These are phyloP conservation scores for Panurus biarmicus DNA, from an alignment of 2,113 vertebrate genomes.

Conservation along the genomic window DNA sequence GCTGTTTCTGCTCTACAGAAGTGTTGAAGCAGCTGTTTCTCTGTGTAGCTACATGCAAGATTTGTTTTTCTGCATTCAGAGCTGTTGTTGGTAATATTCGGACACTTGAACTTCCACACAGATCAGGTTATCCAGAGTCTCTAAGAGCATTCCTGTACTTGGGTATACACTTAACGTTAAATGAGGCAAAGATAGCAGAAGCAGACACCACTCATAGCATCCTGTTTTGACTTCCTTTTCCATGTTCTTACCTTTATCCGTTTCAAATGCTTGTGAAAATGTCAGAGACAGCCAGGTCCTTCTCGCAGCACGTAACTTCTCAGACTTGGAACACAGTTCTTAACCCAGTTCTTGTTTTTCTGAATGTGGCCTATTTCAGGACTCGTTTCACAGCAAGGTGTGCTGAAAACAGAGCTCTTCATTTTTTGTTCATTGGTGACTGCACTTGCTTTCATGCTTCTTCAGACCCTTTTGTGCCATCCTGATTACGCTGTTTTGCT, in stretches of 20 bases:
- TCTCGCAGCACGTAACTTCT: not conserved
- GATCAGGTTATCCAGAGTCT: not conserved
- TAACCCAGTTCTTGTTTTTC: not conserved
- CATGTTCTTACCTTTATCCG: not conserved
- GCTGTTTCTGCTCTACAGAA: not conserved
- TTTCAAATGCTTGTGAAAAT: not conserved
- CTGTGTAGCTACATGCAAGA: not conserved
- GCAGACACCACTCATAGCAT: not conserved
- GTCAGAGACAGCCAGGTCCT: not conserved
- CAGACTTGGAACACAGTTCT: not conserved
- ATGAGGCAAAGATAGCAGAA: not conserved
- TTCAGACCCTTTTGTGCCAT: not conserved
- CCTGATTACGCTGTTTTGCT: not conserved
- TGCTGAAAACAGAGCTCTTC: not conserved
- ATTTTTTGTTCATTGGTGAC: not conserved
- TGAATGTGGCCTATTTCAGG: not conserved
- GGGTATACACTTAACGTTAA: not conserved
- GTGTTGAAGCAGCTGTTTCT: not conserved
- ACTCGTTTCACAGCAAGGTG: not conserved
- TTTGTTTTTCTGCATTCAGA: not conserved
- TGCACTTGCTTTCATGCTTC: not conserved
- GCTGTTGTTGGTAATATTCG: not conserved
- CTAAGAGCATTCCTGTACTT: not conserved
- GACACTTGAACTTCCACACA: fast-evolving
- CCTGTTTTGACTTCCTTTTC: not conserved